Base-by-base conservation (phyloP, 2,888 invertebrate species). In the Nineta flava region DNA sequence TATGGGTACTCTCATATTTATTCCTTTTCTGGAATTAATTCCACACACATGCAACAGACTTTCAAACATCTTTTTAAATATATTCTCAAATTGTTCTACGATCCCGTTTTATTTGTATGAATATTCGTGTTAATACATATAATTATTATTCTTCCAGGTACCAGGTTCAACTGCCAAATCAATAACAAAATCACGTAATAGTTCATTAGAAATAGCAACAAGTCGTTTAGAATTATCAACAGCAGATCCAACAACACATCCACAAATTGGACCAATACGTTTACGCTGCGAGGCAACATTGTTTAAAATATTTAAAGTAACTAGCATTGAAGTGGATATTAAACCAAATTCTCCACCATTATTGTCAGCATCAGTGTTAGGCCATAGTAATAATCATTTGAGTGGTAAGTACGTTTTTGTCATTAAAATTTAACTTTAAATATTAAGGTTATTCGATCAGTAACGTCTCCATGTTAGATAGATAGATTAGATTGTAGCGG, bases 221-320 rank as follows among this genome's bases (percentile, higher is more conserved):
- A 74, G 75, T 15, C 72, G 73, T 5, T 62, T 79, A 50, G 78
- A 78, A 58, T 59, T 78, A 52, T 53, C 65, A 62, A 62, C 75
- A 64, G 56, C 75, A 64, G 60, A 74, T 63, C 62, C 76, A 65
- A 62, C 73, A 68, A 4, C 62, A 70, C 47, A 68, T 69, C 75
- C 75, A 74, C 26, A 26, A 26, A 5, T 26, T 26, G 68, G 69
- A 0, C 72, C 74, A 55, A 70, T 77, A 55, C 60, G 70, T 17
- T 64, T 79, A 53, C 73, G 77, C 51, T 79, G 79, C 61, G 76
- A 77, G 62, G 77, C 78, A 32, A 70, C 74, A n/a, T 69, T 78
- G 56, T 79, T 76, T 58, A 73, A 76, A 55, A 68, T 77, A 52
- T 78, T 77, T 70, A 72, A 73, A 56, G 72, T 73, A 50, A 72